Conservation (phyloP, 2,113 vertebrate genomes). For the Dipodomys stephensi region DNA sequence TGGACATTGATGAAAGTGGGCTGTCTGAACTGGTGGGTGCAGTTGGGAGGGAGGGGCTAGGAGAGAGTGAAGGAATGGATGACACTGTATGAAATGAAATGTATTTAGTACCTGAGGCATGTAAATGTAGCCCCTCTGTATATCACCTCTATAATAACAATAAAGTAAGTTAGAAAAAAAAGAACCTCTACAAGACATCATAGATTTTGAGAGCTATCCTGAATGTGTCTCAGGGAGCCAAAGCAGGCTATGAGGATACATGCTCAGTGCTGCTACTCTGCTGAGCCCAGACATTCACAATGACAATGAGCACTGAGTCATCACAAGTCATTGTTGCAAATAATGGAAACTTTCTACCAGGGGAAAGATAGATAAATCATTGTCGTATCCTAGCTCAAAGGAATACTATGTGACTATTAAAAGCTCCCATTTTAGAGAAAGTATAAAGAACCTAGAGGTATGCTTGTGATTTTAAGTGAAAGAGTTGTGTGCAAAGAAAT, state of each 20-base stretch:
- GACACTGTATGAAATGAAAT: too few species aligned
- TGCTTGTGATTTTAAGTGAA: background rate
- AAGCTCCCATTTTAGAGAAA: background rate
- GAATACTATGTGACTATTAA: conserved; percentile 24
- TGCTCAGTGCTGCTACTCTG: background rate
- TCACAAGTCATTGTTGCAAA: background rate
- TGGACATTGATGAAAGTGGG: too few species aligned
- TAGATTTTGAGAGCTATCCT: background rate
- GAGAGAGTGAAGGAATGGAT: too few species aligned
- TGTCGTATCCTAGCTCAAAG: background rate
- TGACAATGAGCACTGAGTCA: background rate
- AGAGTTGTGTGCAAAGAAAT: background rate
- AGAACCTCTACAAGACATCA: background rate
- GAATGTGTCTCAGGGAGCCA: background rate
- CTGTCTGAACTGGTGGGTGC: too few species aligned
- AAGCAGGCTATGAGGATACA: background rate
- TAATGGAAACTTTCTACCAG: background rate
- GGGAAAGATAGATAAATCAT: background rate
- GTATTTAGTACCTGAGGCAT: too few species aligned
- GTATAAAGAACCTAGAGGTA: background rate
- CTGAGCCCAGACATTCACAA: background rate
- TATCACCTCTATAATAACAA: too few species aligned
- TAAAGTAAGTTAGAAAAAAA: too few species aligned
- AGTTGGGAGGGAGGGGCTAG: too few species aligned
- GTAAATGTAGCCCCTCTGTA: too few species aligned